phyloP scores from a whole-genome alignment of 2,888 invertebrate genomes.

The Sarcophaga rosellei region DNA sequence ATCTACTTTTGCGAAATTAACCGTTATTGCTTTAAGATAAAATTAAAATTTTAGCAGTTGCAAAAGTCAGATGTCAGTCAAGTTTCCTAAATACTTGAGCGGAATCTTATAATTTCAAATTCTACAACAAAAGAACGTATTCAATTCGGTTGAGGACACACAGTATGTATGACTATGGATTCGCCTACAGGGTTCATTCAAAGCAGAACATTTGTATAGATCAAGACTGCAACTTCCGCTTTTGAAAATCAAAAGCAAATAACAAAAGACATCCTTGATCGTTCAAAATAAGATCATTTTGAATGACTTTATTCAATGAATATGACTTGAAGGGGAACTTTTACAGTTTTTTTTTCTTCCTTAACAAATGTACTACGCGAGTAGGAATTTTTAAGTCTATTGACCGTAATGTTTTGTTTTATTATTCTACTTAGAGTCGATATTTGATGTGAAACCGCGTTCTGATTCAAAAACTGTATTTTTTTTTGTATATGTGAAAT shows the following conservation, averaged over 20 bases:
- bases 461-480: conserved; percentile 49
- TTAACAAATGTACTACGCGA: not conserved
- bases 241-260: conserved; percentile 50
- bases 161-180: conserved; percentile 17
- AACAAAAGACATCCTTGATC: conserved; percentile 72
- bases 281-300: conserved; percentile 65
- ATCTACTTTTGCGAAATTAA: not conserved
- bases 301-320: conserved; percentile 63
- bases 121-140: conserved; percentile 45
- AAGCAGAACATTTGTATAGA: not conserved
- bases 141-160: conserved; percentile 10
- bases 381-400: conserved; percentile 40
- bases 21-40: conserved; percentile 58
- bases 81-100: conserved; percentile 55
- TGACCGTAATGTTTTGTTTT: conserved; percentile 58
- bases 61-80: conserved; percentile 69
- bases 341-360: conserved; percentile 15
- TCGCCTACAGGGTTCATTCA: conserved; percentile 5
- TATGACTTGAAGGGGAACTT: conserved; percentile 65
- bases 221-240: conserved; percentile 71
- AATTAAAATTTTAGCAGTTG: conserved; percentile 23
- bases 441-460: conserved; percentile 55
- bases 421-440: conserved; percentile 59
- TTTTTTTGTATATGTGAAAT: conserved; percentile 8
- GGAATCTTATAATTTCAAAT: conserved; percentile 54